Evolutionary conservation across 2,113 vertebrate species (phyloP), one percentile per base, ranked within the genome.

Genomic region (Octodon degus): DNA sequence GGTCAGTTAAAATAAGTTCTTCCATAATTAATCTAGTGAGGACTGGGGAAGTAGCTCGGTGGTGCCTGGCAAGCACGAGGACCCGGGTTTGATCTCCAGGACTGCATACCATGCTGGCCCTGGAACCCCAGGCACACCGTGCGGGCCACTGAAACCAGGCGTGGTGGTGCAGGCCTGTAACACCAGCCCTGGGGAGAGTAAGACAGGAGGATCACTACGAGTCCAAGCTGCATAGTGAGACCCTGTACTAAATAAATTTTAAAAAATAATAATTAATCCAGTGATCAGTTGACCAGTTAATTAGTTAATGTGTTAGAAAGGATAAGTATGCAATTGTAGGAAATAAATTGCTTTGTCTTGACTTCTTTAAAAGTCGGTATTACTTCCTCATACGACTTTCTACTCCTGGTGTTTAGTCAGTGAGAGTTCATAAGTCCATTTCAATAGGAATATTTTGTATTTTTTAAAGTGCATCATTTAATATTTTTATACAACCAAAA

Each of bases 311-410:
- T 19, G 32, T 72, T 63, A 70, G 77, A 55, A 72, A 88, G 83
- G 67, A 80, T 84, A 92, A 72, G 55, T 93, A 47, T 43, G 22
- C 47, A 82, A 77, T 89, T 90, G 1, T 63, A 84, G 65, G 86
- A 89, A 24, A 70, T 88, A 94, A 85, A 85, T 82, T 93, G 40
- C 37, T 85, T 96, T 95, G 72, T 72, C 85, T 93, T 85, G 34
- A 77, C 5, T 70, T 94, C 6, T 89, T 94, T 83, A 74, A 2
- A 91, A 34, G 2, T 87, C 79, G 55, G 90, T 89, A 89, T 93
- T 93, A 32, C 68, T 84, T 93, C 22, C n/a, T 93, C 12, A 22
- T 72, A 22, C n/a, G 9, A 4, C 70, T 72, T 85, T 84, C 53
- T 79, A 2, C 80, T 14, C 55, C 7, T 58, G 20, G 55, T 95